phyloP scores from a whole-genome alignment of 2,797 vertebrate species.

The Glossophaga mutica region DNA sequence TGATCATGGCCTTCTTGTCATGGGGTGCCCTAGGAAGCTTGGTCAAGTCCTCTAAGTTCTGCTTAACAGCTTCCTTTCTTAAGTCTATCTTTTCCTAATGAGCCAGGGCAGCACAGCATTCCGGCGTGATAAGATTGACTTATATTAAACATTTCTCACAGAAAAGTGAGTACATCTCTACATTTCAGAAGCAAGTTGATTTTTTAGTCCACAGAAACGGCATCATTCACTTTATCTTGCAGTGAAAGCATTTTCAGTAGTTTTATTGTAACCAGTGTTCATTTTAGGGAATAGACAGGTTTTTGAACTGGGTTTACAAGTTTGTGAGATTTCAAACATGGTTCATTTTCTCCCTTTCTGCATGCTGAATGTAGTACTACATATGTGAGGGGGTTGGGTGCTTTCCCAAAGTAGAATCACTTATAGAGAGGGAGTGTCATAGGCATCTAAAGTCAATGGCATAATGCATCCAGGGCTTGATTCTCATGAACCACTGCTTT shows the following conservation, averaged over 20 bases:
- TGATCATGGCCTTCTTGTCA: neutral
- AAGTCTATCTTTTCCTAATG: neutral
- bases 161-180: neutral
- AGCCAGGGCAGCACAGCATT: neutral
- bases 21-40: neutral
- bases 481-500: neutral
- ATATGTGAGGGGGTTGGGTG: neutral
- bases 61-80: neutral
- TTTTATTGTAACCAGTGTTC: neutral
- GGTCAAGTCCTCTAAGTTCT: neutral
- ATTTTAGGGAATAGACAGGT: neutral
- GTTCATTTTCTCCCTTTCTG: neutral
- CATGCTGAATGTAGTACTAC: neutral
- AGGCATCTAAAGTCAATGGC: neutral
- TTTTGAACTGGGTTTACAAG: neutral
- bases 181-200: neutral
- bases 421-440: neutral
- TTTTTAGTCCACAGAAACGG: neutral
- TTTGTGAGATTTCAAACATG: neutral
- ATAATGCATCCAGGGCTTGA: neutral
- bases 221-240: neutral
- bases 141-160: neutral
- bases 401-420: neutral
- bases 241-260: slow-evolving; percentile 14
- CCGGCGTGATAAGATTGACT: neutral